These are phyloP conservation scores for Eledone cirrhosa DNA, from an alignment of 2,888 invertebrate species.

Conservation along the genomic window DNA sequence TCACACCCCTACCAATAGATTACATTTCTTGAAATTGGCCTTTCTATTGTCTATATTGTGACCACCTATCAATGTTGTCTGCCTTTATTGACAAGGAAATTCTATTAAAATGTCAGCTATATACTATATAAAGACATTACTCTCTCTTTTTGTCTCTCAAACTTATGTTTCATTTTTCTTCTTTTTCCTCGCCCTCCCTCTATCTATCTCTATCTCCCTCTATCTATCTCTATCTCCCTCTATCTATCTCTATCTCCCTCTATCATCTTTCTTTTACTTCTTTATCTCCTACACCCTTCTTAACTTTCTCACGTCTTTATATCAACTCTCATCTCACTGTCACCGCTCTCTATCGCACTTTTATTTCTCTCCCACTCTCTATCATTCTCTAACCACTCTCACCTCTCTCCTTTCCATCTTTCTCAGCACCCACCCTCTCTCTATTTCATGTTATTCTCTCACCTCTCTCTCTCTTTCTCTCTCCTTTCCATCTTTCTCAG, in stretches of 20 bases:
- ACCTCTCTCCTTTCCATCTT: too few species aligned
- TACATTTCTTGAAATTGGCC: neutral
- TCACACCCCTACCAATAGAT: neutral
- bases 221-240: neutral
- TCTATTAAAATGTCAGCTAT: too few species aligned
- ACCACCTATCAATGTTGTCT: too few species aligned
- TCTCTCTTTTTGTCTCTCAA: neutral
- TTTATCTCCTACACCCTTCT: neutral
- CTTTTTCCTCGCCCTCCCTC: neutral
- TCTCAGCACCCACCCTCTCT: neutral
- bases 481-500: neutral
- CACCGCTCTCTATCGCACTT: neutral
- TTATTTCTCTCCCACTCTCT: neutral
- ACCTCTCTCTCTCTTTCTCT: neutral
- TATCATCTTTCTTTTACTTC: neutral
- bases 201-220: neutral
- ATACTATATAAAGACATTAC: too few species aligned
- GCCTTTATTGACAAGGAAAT: too few species aligned
- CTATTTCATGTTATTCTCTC: neutral
- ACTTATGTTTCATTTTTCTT: neutral
- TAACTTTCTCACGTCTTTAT: neutral
- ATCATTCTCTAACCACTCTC: neutral
- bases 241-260: constrained; percentile 19
- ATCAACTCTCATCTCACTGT: neutral
- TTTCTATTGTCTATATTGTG: neutral